Evolutionary conservation across 1,140 invertebrate genomes (phyloP).

Genomic region (Antheraea pernyi): DNA sequence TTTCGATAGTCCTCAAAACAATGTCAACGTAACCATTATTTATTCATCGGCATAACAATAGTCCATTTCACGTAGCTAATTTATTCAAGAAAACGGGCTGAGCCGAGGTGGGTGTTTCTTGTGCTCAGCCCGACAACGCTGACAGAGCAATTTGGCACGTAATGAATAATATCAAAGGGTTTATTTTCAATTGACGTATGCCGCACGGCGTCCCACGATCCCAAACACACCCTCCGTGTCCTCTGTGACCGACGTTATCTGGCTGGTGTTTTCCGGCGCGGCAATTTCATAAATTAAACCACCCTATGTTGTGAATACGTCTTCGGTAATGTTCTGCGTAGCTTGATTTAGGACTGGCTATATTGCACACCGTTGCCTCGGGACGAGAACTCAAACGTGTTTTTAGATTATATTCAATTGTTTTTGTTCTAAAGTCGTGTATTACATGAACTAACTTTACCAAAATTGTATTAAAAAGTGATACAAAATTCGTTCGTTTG

Average conservation of each 20-base stretch:
- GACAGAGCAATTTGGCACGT: constrained; percentile 29
- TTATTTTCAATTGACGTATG: constrained; percentile 36
- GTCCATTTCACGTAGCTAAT: constrained; percentile 37
- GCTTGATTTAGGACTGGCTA: constrained; percentile 21
- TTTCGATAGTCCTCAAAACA: constrained; percentile 6
- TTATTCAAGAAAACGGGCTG: constrained; percentile 31
- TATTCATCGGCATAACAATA: constrained; percentile 21
- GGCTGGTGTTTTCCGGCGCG: constrained; percentile 34
- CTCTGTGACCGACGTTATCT: constrained; percentile 24
- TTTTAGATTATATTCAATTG: not conserved
- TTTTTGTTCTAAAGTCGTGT: not conserved
- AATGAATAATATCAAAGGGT: constrained; percentile 34
- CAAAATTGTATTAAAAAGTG: not conserved
- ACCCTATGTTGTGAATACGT: constrained; percentile 30
- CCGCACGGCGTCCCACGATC: constrained; percentile 11
- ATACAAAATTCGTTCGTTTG: no score
- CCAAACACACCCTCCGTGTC: constrained; percentile 28
- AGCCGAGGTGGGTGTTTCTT: constrained; percentile 8
- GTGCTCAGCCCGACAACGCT: constrained; percentile 17
- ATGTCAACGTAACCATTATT: constrained; percentile 14
- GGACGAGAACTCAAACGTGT: not conserved
- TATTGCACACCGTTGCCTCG: not conserved
- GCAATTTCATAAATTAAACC: constrained; percentile 59
- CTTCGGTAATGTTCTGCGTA: constrained; percentile 24
- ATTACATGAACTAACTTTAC: not conserved